Base-by-base conservation (phyloP, 2,113 vertebrate species). In the Pollachius pollachius region DNA sequence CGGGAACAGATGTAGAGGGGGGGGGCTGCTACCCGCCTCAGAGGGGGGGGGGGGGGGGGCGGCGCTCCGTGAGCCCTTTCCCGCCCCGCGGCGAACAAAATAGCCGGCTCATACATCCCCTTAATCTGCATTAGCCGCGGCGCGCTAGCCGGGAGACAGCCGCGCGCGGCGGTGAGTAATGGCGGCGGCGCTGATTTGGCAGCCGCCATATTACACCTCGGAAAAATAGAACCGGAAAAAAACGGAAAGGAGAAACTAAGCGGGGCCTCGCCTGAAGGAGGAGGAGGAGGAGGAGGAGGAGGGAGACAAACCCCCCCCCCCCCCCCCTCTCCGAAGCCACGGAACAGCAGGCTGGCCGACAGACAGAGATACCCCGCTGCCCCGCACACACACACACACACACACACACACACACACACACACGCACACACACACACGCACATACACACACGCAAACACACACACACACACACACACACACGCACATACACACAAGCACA, bases 21-120 rank as follows among this genome's bases (percentile, higher is more conserved):
- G 62, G 79, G 2, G 27, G 27, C 27, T 27, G 27, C 27, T 27
- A 27, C 27, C 27, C 27, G 27, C 27, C 2, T 27, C 27, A 27
- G 27, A 27, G 27, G 4, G 4, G 27, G 27, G 27, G 27, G 27
- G 27, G 27, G 27, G 27, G 27, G 27, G 27, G 27, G 27, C 27
- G 27, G 27, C 27, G 27, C 27, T 85, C 82, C 75, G 78, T 73
- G 85, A 88, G 86, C 74, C 27, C 27, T 78, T 90, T 87, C 85
- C 87, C 86, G 81, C 86, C 89, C 88, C 68, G 83, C 85, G 77
- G 88, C 75, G 89, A 90, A 88, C 88, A 90, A 89, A 90, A 90
- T 89, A 88, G 88, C 89, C 86, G 85, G 88, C 27, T 27, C 89
- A 89, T 90, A 90, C 82, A 90, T 90, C 86, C 85, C 86, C 84